Percentiles rank a stretch among this genome's conserved stretches.
phyloP scores from a whole-genome alignment of 2,797 vertebrate species.

The Hydrophis major region DNA sequence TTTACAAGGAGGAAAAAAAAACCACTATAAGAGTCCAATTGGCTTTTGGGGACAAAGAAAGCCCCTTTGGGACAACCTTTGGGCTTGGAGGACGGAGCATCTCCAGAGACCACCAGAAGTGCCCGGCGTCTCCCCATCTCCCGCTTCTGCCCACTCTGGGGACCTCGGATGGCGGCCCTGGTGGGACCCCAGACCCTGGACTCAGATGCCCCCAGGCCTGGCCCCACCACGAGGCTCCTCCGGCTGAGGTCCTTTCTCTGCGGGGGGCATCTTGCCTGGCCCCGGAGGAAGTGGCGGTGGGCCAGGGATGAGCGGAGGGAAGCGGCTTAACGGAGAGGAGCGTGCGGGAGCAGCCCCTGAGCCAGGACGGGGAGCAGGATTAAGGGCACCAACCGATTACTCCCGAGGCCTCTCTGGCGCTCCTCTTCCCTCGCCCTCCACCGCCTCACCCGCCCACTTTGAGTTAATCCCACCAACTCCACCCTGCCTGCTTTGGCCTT shows the following conservation, averaged over 20 bases:
- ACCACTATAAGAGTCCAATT: background rate
- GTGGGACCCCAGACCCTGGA: background rate
- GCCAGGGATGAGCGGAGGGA: conserved; percentile 9
- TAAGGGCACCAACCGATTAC: conserved; percentile 18
- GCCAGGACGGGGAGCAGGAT: conserved; percentile 6
- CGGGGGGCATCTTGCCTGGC: background rate
- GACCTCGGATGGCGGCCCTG: background rate
- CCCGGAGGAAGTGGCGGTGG: background rate
- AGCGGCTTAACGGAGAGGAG: conserved; percentile 19
- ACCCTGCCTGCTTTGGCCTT: background rate
- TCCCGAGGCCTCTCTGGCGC: background rate
- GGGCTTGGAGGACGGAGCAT: background rate
- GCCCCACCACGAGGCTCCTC: background rate
- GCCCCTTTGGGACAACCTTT: background rate
- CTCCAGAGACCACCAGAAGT: background rate
- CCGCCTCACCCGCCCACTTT: background rate
- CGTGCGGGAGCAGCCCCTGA: background rate
- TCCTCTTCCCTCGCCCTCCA: background rate
- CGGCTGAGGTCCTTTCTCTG: background rate
- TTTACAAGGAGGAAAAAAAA: background rate
- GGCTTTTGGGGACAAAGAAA: background rate
- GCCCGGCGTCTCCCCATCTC: background rate
- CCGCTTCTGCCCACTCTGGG: background rate
- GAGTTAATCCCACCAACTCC: background rate
- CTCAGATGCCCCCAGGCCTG: background rate